phyloP scores from a whole-genome alignment of 2,888 invertebrate genomes.

The Ischnus inquisitorius region DNA sequence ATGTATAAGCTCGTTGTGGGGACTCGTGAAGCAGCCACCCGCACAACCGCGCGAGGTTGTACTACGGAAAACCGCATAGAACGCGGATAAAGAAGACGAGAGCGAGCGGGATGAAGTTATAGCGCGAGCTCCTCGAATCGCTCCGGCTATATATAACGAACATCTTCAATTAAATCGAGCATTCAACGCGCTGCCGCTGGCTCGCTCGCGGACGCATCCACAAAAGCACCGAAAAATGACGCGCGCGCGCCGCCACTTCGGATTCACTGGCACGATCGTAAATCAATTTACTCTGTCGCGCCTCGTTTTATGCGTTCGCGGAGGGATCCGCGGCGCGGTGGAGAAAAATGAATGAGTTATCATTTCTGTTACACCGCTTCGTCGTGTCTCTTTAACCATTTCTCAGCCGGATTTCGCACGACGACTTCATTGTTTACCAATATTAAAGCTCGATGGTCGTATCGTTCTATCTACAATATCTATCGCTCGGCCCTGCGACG shows the following conservation, averaged over 20 bases:
- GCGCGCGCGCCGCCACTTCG: conserved; percentile 5
- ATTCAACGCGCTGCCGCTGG: conserved; percentile 34
- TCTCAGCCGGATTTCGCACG: conserved; percentile 43
- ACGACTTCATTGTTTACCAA: neutral
- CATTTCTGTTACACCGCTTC: conserved; percentile 37
- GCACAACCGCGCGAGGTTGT: conserved; percentile 14
- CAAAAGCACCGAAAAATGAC: conserved; percentile 61
- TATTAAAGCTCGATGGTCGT: neutral
- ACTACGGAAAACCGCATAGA: conserved; percentile 7
- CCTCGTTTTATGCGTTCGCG: conserved; percentile 51
- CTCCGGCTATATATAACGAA: conserved; percentile 62
- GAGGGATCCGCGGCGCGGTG: neutral
- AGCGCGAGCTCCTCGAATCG: conserved; percentile 30
- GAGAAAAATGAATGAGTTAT: conserved; percentile 55
- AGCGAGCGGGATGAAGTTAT: conserved; percentile 60
- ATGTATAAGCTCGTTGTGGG: conserved; percentile 34
- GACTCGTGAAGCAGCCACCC: conserved; percentile 14
- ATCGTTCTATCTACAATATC: neutral
- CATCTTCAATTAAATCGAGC: conserved; percentile 70
- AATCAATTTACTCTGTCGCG: conserved; percentile 46
- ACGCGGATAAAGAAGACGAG: conserved; percentile 44
- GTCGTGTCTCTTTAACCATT: conserved; percentile 24
- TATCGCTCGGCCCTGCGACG: neutral
- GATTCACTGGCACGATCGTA: conserved; percentile 50
- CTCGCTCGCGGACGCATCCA: conserved; percentile 16